phyloP scores from a whole-genome alignment of 1,140 invertebrate species.

The Ctenoplectra terminalis region DNA sequence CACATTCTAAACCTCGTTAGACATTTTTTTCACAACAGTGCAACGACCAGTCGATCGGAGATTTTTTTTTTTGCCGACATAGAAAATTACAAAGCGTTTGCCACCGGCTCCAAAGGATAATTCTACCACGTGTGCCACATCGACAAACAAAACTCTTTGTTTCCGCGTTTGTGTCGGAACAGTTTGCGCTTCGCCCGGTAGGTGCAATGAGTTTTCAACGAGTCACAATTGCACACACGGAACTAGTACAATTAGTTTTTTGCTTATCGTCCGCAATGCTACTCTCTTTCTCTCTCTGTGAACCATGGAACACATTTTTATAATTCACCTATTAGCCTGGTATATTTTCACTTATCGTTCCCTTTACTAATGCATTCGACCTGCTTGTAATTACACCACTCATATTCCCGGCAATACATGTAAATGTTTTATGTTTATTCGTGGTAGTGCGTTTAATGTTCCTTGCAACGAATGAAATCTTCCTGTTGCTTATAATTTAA shows the following conservation, averaged over 20 bases:
- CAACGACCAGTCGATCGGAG: background rate
- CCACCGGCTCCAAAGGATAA: background rate
- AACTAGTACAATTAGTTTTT: constrained; percentile 23
- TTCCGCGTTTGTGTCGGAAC: constrained; percentile 8
- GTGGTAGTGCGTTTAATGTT: background rate
- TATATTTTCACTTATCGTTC: background rate
- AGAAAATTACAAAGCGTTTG: background rate
- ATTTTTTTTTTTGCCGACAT: background rate
- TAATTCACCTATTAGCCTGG: constrained; percentile 15
- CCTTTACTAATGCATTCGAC: background rate
- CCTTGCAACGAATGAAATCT: background rate
- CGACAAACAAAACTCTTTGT: constrained; percentile 4
- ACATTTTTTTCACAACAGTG: too few relatives aligned
- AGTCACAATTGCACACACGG: constrained; percentile 3
- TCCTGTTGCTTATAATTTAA: background rate
- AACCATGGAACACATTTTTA: background rate
- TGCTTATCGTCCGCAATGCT: constrained; percentile 2
- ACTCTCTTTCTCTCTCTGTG: background rate
- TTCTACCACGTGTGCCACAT: background rate
- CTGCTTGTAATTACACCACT: background rate
- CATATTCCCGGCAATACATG: background rate
- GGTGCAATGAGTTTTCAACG: constrained; percentile 13
- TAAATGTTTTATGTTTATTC: too few relatives aligned
- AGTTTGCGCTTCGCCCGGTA: too few relatives aligned
- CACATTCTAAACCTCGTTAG: too few relatives aligned